A percentile compares a stretch with the other conserved stretches of the same genome.
Conservation (phyloP, 2,888 invertebrate species). For the Sabellastarte sp. region DNA sequence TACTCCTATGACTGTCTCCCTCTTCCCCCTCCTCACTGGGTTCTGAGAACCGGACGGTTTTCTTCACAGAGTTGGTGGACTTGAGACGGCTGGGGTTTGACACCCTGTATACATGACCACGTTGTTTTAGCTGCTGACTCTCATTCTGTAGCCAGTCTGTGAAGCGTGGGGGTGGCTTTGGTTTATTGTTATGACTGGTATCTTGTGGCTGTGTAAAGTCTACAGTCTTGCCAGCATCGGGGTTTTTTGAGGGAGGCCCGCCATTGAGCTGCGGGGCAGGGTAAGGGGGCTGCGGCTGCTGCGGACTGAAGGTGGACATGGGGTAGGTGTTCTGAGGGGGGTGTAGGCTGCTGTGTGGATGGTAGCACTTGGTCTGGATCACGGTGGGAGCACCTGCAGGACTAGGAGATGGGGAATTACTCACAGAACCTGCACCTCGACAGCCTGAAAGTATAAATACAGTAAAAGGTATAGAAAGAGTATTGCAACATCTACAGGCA, state of each 20-base stretch:
- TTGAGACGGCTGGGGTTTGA: background rate
- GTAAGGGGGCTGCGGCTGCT: background rate
- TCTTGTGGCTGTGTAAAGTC: too few relatives aligned
- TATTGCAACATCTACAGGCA: too few relatives aligned
- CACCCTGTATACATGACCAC: background rate
- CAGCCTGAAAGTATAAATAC: too few relatives aligned
- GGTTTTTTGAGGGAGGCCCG: background rate
- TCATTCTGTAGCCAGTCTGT: slow-evolving; percentile 1
- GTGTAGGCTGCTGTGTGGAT: background rate
- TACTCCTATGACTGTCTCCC: background rate
- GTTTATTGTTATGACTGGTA: background rate
- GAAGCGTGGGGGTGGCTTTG: background rate
- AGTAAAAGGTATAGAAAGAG: too few relatives aligned
- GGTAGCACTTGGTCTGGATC: background rate
- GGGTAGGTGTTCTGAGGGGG: background rate
- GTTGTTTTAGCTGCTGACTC: background rate
- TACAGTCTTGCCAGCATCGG: background rate
- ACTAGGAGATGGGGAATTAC: too few relatives aligned
- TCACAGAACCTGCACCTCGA: too few relatives aligned
- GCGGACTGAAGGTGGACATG: background rate
- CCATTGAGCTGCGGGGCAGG: background rate
- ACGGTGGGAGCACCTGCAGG: background rate
- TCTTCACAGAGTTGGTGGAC: background rate
- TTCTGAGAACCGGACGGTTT: background rate
- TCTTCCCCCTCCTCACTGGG: background rate